Conservation (phyloP, 1,140 invertebrate species). For the Ceratina calcarata region DNA sequence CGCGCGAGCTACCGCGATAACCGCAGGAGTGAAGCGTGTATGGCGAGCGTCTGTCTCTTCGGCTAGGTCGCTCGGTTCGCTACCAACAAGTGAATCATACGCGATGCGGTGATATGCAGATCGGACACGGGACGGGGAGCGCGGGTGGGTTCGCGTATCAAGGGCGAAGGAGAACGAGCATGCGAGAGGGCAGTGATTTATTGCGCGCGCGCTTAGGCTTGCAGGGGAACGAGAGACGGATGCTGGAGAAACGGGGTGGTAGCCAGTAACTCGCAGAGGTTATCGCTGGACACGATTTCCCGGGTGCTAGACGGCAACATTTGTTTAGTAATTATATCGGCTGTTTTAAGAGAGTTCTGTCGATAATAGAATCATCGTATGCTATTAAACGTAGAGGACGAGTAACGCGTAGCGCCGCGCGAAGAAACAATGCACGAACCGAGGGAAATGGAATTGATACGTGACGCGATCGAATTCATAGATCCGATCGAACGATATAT, state of each 20-base stretch:
- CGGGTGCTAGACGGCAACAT: conserved; percentile 2
- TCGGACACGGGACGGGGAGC: background rate
- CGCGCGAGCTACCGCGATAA: background rate
- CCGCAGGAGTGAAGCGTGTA: conserved; percentile 1
- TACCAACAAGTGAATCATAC: conserved; percentile 8
- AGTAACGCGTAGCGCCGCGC: too few relatives aligned
- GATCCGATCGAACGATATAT: too few relatives aligned
- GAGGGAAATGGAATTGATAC: too few relatives aligned
- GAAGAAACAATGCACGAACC: too few relatives aligned
- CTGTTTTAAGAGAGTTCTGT: too few relatives aligned
- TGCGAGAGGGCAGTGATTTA: conserved; percentile 5
- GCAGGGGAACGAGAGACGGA: too few relatives aligned
- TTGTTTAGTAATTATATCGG: conserved; percentile 49
- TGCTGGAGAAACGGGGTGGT: background rate
- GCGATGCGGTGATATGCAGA: background rate
- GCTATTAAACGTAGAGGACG: too few relatives aligned
- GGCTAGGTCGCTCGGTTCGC: background rate
- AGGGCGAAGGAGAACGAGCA: background rate
- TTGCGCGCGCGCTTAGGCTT: background rate
- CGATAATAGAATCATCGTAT: too few relatives aligned
- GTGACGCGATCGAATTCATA: too few relatives aligned
- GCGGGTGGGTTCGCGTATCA: background rate
- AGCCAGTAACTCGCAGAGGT: conserved; percentile 47
- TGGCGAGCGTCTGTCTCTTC: background rate
- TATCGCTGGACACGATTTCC: conserved; percentile 28